Evolutionary conservation across 2,113 vertebrate species (phyloP), one percentile per base, ranked within the genome.

Genomic region (Aptenodytes forsteri): DNA sequence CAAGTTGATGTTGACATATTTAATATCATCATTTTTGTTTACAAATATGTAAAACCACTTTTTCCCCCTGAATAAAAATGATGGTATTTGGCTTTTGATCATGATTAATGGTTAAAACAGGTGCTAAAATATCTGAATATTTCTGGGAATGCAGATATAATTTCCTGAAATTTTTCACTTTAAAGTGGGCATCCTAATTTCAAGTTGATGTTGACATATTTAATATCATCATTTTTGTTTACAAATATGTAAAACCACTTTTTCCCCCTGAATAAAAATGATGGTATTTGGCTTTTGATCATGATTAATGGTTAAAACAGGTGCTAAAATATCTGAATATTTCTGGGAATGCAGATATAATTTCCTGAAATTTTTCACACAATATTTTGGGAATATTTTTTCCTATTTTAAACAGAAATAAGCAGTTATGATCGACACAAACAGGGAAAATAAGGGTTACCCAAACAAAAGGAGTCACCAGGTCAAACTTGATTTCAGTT

Each of bases 51-150:
- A 49, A 76, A 67, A 9, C 36, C 16, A 34, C 5, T 49, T 61
- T 34, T 26, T 2, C 1, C 1, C 23, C 7, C 2, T 2, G 2
- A 32, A 44, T 22, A 71, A 62, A 49, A 52, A 42, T 20, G 2
- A 30, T 6, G 58, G 2, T 50, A 40, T 77, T 40, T 80, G 26
- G 10, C 4, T 38, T 92, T 86, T 46, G 16, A 13, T 19, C 12
- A 3, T 29, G 27, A 50, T 42, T 42, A 67, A 36, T 34, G 11
- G 6, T 55, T 10, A 49, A 88, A 85, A 44, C 5, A 46, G 16
- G 22, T 64, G 6, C 12, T 67, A n/a, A 76, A 76, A 83, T 90
- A 46, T 2, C 5, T 40, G 14, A 91, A 50, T 65, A 69, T 84
- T 54, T 67, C 27, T 61, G 17, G 2, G 13, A 87, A 65, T 14